Evolutionary conservation across 2,797 vertebrate species (phyloP), one percentile per base, ranked within the genome.

Genomic region (Cercopithecus neglectus): DNA sequence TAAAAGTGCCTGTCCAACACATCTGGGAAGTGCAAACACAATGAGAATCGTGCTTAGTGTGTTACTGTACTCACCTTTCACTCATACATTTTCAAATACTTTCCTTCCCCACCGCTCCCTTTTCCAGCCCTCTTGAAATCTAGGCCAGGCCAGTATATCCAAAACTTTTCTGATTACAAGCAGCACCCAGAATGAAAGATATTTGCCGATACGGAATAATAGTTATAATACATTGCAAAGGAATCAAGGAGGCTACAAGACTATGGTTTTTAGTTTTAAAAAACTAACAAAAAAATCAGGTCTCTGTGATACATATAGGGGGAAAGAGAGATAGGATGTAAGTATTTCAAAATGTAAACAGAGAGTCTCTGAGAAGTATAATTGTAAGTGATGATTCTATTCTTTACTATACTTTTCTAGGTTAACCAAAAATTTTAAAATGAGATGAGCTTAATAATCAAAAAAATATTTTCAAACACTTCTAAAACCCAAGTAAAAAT

Each of bases 11-110:
- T 17, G 22, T 78, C 79, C 57, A 53, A 46, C 46, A 59, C 14
- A 75, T 33, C 61, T 80, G 53, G 67, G 30, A 64, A 84, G 55
- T 61, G 7, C 14, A 36, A 48, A 79, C 46, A 76, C 24, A 48
- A 70, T 57, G 14, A 84, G 55, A 67, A 64, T 5, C 8, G 0
- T 64, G 46, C 87, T 67, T 74, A 46, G 39, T 22, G 17, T n/a
- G 30, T n/a, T 78, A n/a, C 93, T 86, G 28, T 97, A 90, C 95
- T 97, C 95, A 96, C 95, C 70, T 90, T 78, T 82, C 83, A 87
- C 89, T 96, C 48, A 85, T 46, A 90, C 16, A 85, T 48, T 80
- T 83, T 89, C 82, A 91, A 93, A 11, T 94, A 76, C 85, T 93
- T 33, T 74, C 87, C 10, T 75, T 67, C 46, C 53, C 30, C 59